Base-by-base conservation (phyloP, 1,140 invertebrate species). In the Manduca sexta region DNA sequence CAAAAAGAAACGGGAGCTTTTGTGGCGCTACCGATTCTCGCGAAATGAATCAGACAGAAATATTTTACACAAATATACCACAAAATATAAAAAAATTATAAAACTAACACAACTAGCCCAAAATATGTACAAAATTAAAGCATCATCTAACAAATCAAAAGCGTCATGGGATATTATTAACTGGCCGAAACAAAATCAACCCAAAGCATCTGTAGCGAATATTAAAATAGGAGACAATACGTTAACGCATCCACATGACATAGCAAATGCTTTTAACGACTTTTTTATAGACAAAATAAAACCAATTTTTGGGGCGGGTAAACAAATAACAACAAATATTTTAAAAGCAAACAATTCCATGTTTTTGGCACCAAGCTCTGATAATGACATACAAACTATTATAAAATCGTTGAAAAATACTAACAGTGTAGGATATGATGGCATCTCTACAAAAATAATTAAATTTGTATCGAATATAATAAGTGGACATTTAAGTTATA, bases 1-100 rank as follows among this genome's bases (percentile, higher is more conserved):
- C 15, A 57, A 50, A 43, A 47, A n/a, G 1, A 60, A 58, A 51
- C 30, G 57, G 31, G 3, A 49, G 7, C 30, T 49, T 13, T 33
- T 58, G 34, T 57, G 26, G 39, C 16, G 21, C 21, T 21, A 21
- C 21, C 21, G 21, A 21, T 21, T 21, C 7, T 21, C 21, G 21
- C 21, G 21, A 21, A 21, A 21, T 21, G 21, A 21, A 21, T 2
- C 21, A 21, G 21, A 21, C 7, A 21, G 7, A 21, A 21, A 21
- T 2, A 21, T 21, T 21, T 21, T 21, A 21, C 21, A 7, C 7
- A 21, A 7, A 2, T 21, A 21, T 21, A 21, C 21, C 7, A 7
- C 21, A 7, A 21, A 7, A 21, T 21, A 21, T 7, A 21, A 21
- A 21, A 21, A 21, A 21, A 21, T 21, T 21, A 21, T 21, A 3